Percentiles rank a stretch among this genome's conserved stretches.
Conservation (phyloP, 2,888 invertebrate species). For the Tinea semifulvella region DNA sequence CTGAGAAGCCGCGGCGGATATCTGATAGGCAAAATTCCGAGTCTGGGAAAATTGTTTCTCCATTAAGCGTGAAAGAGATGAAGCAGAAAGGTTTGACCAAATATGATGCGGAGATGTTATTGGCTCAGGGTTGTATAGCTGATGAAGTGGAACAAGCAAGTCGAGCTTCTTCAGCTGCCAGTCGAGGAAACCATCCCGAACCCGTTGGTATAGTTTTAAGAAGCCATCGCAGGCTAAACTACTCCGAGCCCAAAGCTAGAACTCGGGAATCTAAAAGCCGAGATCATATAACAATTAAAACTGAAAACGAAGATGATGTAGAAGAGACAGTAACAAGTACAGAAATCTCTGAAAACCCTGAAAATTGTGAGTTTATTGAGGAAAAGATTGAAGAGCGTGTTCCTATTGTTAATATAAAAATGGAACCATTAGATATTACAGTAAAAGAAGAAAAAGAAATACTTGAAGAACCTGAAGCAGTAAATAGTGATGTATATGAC, state of each 20-base stretch:
- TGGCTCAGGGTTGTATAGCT: constrained; percentile 82
- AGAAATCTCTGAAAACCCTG: neutral
- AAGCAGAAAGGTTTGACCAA: constrained; percentile 87
- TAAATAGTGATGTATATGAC: constrained; percentile 53
- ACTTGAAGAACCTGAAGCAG: neutral
- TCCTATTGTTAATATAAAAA: constrained; percentile 9
- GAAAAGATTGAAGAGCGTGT: constrained; percentile 44
- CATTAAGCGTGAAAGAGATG: constrained; percentile 85
- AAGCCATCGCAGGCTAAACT: constrained; percentile 62
- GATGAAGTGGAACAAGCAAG: constrained; percentile 68
- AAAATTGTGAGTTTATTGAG: constrained; percentile 33
- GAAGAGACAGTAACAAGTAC: constrained; percentile 14
- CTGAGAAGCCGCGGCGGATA: constrained; percentile 38
- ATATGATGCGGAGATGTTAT: constrained; percentile 87
- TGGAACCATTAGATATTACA: neutral
- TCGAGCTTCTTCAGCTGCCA: constrained; percentile 49
- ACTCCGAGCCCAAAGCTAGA: neutral
- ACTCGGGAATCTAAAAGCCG: neutral
- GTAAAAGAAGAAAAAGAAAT: neutral
- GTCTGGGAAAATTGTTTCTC: constrained; percentile 67
- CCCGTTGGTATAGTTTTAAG: constrained; percentile 67
- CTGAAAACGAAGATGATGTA: neutral
- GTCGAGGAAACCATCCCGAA: constrained; percentile 45
- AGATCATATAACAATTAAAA: neutral
- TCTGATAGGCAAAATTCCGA: constrained; percentile 41